phyloP scores from a whole-genome alignment of 2,888 invertebrate genomes.

The Heliconius charithonia region DNA sequence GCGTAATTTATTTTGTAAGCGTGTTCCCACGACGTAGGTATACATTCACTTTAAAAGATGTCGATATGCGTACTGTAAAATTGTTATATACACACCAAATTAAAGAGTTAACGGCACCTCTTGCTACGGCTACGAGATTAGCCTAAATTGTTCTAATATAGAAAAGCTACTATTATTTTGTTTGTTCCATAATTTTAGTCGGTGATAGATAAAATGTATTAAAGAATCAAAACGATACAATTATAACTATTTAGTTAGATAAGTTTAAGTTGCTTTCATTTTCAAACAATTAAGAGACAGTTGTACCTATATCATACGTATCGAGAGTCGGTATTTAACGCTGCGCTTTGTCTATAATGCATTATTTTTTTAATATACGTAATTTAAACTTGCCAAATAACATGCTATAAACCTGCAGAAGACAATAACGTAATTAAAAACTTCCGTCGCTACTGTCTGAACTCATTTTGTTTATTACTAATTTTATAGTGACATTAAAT shows the following conservation, averaged over 20 bases:
- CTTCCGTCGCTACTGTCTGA: constrained; percentile 15
- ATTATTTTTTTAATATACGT: neutral
- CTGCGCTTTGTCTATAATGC: neutral
- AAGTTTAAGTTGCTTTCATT: too few relatives aligned
- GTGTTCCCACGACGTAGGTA: constrained; percentile 41
- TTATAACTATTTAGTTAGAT: too few relatives aligned
- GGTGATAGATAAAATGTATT: neutral
- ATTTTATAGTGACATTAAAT: constrained; percentile 15
- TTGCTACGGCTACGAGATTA: constrained; percentile 8
- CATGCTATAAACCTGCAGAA: neutral
- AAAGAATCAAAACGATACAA: neutral
- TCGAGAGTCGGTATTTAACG: too few relatives aligned
- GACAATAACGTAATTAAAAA: constrained; percentile 10
- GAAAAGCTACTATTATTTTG: neutral
- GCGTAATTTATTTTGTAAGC: constrained; percentile 32
- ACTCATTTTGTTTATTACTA: constrained; percentile 13
- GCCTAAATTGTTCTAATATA: neutral
- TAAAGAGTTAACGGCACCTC: constrained; percentile 19
- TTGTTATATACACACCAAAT: constrained; percentile 21
- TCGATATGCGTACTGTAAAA: constrained; percentile 29
- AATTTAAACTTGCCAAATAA: constrained; percentile 8
- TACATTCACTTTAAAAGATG: constrained; percentile 40
- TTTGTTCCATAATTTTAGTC: neutral
- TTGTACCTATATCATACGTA: too few relatives aligned
- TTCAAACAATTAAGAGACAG: too few relatives aligned